These are phyloP conservation scores for Meloe dianella DNA, from an alignment of 2,888 invertebrate species.

Conservation along the genomic window DNA sequence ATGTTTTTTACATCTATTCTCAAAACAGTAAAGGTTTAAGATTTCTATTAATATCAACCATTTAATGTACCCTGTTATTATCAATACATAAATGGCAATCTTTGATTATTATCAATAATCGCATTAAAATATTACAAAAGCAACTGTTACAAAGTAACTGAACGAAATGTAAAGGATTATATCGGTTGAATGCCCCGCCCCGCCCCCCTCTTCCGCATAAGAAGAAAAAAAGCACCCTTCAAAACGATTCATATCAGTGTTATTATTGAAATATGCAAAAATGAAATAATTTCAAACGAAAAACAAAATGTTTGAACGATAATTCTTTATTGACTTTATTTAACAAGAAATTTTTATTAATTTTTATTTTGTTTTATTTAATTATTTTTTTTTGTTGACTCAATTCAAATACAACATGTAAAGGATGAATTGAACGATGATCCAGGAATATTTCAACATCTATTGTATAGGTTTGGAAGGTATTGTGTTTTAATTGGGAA, in stretches of 20 bases:
- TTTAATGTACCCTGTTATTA: slow-evolving; percentile 31
- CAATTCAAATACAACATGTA: slow-evolving; percentile 1
- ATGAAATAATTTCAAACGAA: too few relatives aligned
- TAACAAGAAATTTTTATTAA: too few relatives aligned
- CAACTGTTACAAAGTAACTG: background rate
- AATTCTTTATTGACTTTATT: too few relatives aligned
- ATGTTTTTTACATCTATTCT: background rate
- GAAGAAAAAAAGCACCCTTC: too few relatives aligned
- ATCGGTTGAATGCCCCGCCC: too few relatives aligned
- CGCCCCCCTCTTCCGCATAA: too few relatives aligned
- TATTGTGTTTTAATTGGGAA: slow-evolving; percentile 25
- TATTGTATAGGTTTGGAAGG: slow-evolving; percentile 17
- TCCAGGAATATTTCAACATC: slow-evolving; percentile 20
- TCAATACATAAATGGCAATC: slow-evolving; percentile 29
- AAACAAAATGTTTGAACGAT: too few relatives aligned
- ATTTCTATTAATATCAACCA: slow-evolving; percentile 21
- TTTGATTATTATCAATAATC: slow-evolving; percentile 5
- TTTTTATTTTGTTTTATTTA: background rate
- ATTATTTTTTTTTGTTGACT: background rate
- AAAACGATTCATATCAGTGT: too few relatives aligned
- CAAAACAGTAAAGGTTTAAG: slow-evolving; percentile 25
- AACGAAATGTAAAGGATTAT: too few relatives aligned
- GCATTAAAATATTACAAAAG: background rate
- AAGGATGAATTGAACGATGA: slow-evolving; percentile 5
- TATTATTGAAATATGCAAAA: too few relatives aligned